Percentiles rank a stretch among this genome's conserved stretches.
Conservation (phyloP, 2,888 invertebrate species). For the Aphodius granarius region DNA sequence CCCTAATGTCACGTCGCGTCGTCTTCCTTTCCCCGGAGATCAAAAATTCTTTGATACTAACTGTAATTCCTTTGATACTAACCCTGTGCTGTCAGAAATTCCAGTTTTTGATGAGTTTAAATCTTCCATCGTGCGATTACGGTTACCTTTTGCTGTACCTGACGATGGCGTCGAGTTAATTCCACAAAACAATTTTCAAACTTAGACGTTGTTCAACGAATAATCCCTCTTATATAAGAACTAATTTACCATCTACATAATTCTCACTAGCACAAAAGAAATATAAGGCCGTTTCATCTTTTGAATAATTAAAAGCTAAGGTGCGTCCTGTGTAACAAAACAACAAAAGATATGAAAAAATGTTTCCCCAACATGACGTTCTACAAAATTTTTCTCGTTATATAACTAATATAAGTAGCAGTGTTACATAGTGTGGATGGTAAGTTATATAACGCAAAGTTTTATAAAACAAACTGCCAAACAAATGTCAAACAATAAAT, state of each 20-base stretch:
- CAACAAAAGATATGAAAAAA: too few species aligned
- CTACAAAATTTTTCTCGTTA: too few species aligned
- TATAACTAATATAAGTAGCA: too few species aligned
- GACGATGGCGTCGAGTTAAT: background rate
- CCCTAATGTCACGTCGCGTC: background rate
- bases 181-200: background rate
- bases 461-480: too few species aligned
- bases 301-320: too few species aligned
- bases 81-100: background rate
- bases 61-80: background rate
- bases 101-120: background rate
- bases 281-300: too few species aligned
- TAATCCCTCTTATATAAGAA: background rate
- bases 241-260: background rate
- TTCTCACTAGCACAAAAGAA: too few species aligned
- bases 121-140: background rate
- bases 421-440: too few species aligned
- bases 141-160: background rate
- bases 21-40: background rate
- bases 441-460: too few species aligned
- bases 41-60: background rate
- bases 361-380: too few species aligned
- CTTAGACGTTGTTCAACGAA: background rate
- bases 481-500: too few species aligned
- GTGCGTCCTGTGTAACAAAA: too few species aligned